Conservation (phyloP, 2,888 invertebrate species). For the Caenorhabditis sulstoni region DNA sequence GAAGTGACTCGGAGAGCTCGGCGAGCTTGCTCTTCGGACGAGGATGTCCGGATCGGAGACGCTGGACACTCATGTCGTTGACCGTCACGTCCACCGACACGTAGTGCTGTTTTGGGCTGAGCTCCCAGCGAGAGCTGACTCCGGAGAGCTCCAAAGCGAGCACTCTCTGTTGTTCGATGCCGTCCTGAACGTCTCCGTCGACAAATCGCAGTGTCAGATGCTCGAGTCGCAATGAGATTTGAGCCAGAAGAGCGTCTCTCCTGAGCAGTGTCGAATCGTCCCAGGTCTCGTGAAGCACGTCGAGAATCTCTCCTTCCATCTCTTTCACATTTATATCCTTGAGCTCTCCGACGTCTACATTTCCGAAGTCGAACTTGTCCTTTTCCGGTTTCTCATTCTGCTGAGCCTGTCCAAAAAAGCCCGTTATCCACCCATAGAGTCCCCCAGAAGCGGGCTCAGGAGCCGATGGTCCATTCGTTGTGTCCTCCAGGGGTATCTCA, state of each 20-base stretch:
- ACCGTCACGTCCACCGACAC: constrained; percentile 73
- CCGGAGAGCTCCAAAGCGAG: constrained; percentile 74
- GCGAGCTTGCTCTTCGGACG: constrained; percentile 50
- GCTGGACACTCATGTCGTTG: constrained; percentile 76
- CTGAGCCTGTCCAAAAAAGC: constrained; percentile 68
- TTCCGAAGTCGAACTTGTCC: constrained; percentile 62
- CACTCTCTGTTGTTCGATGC: constrained; percentile 69
- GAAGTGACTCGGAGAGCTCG: constrained; percentile 56
- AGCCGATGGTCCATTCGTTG: constrained; percentile 4
- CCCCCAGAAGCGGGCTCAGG: constrained; percentile 59
- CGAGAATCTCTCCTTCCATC: constrained; percentile 78
- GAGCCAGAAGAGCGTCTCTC: constrained; percentile 77
- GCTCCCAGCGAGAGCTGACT: constrained; percentile 71
- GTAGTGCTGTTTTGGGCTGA: constrained; percentile 78
- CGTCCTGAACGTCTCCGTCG: constrained; percentile 64
- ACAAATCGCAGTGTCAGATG: constrained; percentile 76
- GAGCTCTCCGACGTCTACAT: constrained; percentile 58
- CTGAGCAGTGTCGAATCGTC: constrained; percentile 79
- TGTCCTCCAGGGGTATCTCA: constrained; percentile 23
- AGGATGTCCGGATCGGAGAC: constrained; percentile 65
- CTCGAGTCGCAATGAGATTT: constrained; percentile 74
- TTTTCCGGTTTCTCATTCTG: constrained; percentile 52
- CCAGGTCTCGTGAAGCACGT: constrained; percentile 79
- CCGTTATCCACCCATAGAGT: constrained; percentile 75
- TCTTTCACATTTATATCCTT: constrained; percentile 64